A percentile compares a stretch with the other conserved stretches of the same genome.
These are phyloP conservation scores for Corynorhinus townsendii DNA, from an alignment of 2,113 vertebrate species.

Conservation along the genomic window DNA sequence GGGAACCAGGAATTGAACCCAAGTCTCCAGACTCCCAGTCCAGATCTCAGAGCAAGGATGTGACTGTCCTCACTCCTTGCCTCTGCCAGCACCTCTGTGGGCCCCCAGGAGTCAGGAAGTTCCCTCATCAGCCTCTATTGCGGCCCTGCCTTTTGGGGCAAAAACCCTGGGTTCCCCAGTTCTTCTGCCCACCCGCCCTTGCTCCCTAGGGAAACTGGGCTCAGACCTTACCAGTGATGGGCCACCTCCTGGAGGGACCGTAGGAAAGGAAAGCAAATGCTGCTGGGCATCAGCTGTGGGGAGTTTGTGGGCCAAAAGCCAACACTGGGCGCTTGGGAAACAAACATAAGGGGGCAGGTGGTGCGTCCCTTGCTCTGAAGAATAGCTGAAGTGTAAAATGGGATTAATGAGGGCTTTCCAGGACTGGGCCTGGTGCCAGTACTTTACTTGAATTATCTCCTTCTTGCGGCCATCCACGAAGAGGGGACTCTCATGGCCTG, in stretches of 20 bases:
- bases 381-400: neutral
- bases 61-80: neutral
- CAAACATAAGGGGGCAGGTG: neutral
- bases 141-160: neutral
- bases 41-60: neutral
- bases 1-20: neutral
- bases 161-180: conserved; percentile 24
- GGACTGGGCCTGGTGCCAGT: neutral
- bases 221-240: neutral
- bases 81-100: neutral
- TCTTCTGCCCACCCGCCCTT: neutral
- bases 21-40: neutral
- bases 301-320: neutral
- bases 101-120: conserved; percentile 44
- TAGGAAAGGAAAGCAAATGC: neutral
- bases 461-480: rapidly evolving
- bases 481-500: neutral
- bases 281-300: neutral
- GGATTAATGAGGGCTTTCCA: neutral
- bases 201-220: neutral
- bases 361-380: neutral
- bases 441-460: neutral
- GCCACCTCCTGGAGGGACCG: neutral
- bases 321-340: neutral
- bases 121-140: neutral